Conservation (phyloP, 2,797 vertebrate species). For the Sternotherus odoratus region DNA sequence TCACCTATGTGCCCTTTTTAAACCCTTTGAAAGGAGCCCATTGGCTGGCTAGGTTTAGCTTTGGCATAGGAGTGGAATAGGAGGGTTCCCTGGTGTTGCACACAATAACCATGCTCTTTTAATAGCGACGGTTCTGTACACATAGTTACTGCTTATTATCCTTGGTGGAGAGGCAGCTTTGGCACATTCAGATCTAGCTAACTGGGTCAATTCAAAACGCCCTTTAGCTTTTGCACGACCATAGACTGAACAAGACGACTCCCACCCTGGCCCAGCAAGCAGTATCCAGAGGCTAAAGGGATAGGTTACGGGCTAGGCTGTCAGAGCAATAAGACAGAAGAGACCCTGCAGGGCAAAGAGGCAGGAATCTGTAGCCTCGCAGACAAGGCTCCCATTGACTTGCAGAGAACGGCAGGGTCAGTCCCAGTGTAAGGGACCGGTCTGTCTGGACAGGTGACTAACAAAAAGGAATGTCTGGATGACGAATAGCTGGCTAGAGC, state of each 20-base stretch:
- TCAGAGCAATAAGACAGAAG: neutral
- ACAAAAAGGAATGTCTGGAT: neutral
- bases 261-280: neutral
- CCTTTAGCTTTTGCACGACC: accelerated
- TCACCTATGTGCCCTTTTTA: accelerated
- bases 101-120: constrained; percentile 1
- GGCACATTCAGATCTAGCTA: neutral
- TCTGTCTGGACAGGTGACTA: neutral
- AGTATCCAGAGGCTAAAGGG: neutral
- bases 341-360: neutral
- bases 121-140: neutral
- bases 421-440: neutral
- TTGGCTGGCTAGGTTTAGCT: neutral
- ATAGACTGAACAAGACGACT: constrained; percentile 8
- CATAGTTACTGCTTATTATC: neutral
- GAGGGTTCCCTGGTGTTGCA: neutral
- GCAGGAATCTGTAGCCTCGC: neutral
- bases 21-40: neutral
- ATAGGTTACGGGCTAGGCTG: neutral
- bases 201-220: neutral
- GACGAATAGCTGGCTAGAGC: neutral
- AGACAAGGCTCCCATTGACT: neutral
- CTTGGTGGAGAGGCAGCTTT: constrained; percentile 15
- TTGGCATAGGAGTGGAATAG: neutral
- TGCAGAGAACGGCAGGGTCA: neutral